Base-by-base conservation (phyloP, 2,797 vertebrate species). In the Merluccius polli region DNA sequence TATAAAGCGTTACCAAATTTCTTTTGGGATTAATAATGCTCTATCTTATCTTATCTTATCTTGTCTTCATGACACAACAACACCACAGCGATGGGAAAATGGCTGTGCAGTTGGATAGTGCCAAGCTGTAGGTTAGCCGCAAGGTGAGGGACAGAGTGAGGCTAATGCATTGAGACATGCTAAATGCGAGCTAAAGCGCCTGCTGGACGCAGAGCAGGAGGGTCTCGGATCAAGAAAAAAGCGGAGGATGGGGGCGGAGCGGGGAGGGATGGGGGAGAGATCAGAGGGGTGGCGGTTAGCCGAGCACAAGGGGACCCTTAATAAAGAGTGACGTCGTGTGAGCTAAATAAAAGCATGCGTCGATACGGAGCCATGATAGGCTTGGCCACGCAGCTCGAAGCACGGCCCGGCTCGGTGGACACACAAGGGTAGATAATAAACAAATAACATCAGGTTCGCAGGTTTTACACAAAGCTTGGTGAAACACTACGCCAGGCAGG, bases 171-270 rank as follows among this genome's bases (percentile, higher is more conserved):
- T 79, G 85, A 86, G 92, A 91, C 88, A 78, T 87, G 88, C 86
- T 91, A 91, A 93, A 91, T 92, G 89, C 81, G 85, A 87, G 88
- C 86, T 89, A 88, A 91, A 88, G 86, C 87, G 83, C 84, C 71
- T 63, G 86, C 88, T 87, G 88, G 84, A 88, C 82, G 78, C 75
- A 74, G 86, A 83, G 84, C 85, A 87, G 79, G 81, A 82, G 80
- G 81, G 82, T 85, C 92, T 91, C 87, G 88, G 30, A 89, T 88
- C 24, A 31, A 27, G 30, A 30, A 27, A 77, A 33, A 27, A 73
- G 18, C 2, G 44, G 16, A 21, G 44, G 12, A 21, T 3, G 7
- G 18, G 38, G 44, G 44, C 0, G 44, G 18, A 18, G 44, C 16
- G 8, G 48, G 48, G 7, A 18, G 41, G 4, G 41, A 48, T 13